Base-by-base conservation (phyloP, 2,888 invertebrate species). In the Drosophila subsilvestris region DNA sequence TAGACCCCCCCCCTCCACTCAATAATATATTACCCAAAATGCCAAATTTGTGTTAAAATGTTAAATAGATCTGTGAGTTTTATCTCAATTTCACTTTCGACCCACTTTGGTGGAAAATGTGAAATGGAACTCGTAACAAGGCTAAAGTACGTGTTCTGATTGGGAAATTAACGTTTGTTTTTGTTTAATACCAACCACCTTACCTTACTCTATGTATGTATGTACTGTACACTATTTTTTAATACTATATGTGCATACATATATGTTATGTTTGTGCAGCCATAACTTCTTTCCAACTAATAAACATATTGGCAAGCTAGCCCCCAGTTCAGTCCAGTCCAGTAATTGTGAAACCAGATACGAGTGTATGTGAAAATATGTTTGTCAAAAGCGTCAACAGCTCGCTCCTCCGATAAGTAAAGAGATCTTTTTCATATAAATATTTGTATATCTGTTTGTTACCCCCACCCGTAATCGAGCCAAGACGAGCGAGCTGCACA, bases 271-370 rank as follows among this genome's bases (percentile, higher is more conserved):
- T 25, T 25, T 25, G 25, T 25, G 5, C 37, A 37, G n/a, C 14
- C 37, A 37, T 37, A 37, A 37, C 37, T 37, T 37, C 14, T 7
- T n/a, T n/a, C 6, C 7, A 37, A 37, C 14, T 37, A 37, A 37
- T 14, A 32, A 32, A 5, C 32, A 3, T 32, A 37, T 37, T 37
- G 56, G 27, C 49, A 14, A 20, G 48, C 22, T 6, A 25, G 6
- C 25, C 25, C 25, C 3, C 6, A 29, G 14, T 25, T n/a, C 45
- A 56, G 48, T 56, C 27, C 20, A 29, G 14, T 25, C 12, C 27
- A 56, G 49, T 56, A 25, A 56, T 56, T 56, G 27, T 50, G 56
- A 27, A 56, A 56, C 27, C 56, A 29, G 48, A 49, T 56, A 47
- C 27, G 7, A 6, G 25, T 37, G 37, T 37, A n/a, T 37, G 32